phyloP scores from a whole-genome alignment of 1,140 invertebrate genomes.

The Sitodiplosis mosellana region DNA sequence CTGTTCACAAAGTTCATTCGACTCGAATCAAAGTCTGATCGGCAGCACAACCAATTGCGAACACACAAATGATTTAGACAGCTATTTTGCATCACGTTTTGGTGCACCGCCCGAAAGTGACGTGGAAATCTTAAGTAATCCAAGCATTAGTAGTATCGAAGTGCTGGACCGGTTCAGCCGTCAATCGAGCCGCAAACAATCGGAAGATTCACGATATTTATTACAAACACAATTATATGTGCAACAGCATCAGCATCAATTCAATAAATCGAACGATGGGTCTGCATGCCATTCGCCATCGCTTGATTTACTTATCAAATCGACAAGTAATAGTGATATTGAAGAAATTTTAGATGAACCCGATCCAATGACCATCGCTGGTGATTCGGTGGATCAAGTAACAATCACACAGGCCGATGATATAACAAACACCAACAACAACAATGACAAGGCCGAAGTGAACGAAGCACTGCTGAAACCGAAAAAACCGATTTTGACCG shows the following conservation, averaged over 20 bases:
- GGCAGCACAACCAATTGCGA: slow-evolving; percentile 13
- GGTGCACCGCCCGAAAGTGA: slow-evolving; percentile 34
- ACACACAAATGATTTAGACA: slow-evolving; percentile 16
- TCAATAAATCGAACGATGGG: too few relatives aligned
- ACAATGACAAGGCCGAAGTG: too few relatives aligned
- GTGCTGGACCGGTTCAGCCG: slow-evolving; percentile 30
- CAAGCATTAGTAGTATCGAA: slow-evolving; percentile 44
- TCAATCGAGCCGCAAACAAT: slow-evolving; percentile 22
- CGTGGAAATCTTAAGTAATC: slow-evolving; percentile 43
- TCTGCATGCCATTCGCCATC: too few relatives aligned
- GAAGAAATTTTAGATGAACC: neutral
- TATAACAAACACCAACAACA: too few relatives aligned
- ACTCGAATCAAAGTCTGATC: slow-evolving; percentile 23
- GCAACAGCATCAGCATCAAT: too few relatives aligned
- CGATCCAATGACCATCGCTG: neutral
- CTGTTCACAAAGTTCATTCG: slow-evolving; percentile 18
- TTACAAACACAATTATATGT: too few relatives aligned
- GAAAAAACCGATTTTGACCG: slow-evolving; percentile 6
- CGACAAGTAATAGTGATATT: neutral
- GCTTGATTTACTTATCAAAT: too few relatives aligned
- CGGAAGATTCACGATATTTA: slow-evolving; percentile 10
- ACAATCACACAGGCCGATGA: too few relatives aligned
- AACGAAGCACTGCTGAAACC: too few relatives aligned
- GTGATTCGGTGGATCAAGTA: neutral
- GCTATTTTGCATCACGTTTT: slow-evolving; percentile 16